These are phyloP conservation scores for Acanthisitta chloris DNA, from an alignment of 2,113 vertebrate genomes.

Conservation along the genomic window DNA sequence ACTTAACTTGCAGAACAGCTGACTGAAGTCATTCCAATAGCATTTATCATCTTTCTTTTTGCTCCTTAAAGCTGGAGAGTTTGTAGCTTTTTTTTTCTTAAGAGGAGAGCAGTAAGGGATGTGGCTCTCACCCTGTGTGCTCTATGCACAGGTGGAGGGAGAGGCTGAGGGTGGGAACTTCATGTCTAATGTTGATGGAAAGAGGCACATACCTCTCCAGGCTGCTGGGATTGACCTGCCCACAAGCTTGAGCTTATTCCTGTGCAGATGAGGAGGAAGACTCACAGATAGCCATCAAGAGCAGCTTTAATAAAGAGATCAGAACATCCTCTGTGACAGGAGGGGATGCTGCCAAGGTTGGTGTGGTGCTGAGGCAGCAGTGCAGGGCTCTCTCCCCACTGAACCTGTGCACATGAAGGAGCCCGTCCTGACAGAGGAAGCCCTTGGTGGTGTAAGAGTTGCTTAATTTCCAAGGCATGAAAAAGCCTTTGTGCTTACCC, in stretches of 20 bases:
- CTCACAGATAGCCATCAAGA: background rate
- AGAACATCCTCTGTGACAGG: background rate
- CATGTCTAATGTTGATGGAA: background rate
- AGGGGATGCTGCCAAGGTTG: background rate
- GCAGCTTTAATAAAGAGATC: background rate
- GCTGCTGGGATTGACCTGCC: background rate
- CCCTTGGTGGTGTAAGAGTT: background rate
- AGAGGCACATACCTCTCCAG: no score
- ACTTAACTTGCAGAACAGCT: background rate
- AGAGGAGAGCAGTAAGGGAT: background rate
- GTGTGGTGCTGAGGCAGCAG: background rate
- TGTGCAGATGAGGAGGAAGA: background rate
- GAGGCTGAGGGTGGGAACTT: background rate
- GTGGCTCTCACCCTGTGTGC: background rate
- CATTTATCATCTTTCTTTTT: background rate
- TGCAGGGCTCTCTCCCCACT: background rate
- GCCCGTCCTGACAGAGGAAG: background rate
- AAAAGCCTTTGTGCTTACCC: background rate
- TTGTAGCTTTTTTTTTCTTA: background rate
- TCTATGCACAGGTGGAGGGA: background rate
- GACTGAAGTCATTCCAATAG: background rate
- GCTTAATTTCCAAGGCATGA: background rate
- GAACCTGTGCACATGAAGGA: rapidly evolving
- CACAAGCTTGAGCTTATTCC: background rate
- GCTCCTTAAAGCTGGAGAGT: background rate